These are phyloP conservation scores for Eledona agricola DNA, from an alignment of 2,888 invertebrate species.

Conservation along the genomic window DNA sequence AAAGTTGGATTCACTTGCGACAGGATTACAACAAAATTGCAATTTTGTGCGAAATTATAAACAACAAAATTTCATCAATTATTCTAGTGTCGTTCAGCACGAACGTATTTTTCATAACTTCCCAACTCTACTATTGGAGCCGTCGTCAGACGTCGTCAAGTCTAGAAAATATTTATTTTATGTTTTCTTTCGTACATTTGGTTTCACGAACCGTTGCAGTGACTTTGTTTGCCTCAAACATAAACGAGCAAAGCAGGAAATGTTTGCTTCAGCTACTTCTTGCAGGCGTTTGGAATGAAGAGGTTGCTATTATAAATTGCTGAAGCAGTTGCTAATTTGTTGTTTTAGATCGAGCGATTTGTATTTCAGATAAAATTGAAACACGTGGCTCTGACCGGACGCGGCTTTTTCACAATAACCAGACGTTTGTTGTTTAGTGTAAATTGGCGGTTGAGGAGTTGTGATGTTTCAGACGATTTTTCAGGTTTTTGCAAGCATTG, in stretches of 20 bases:
- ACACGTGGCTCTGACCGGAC: slow-evolving; percentile 46
- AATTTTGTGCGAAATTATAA: slow-evolving; percentile 69
- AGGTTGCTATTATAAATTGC: slow-evolving; percentile 63
- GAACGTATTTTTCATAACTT: slow-evolving; percentile 75
- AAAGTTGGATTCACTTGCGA: slow-evolving; percentile 69
- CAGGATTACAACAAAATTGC: slow-evolving; percentile 72
- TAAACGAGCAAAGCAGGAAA: slow-evolving; percentile 55
- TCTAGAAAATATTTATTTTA: slow-evolving; percentile 56
- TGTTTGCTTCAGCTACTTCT: slow-evolving; percentile 66
- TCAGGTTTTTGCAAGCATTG: slow-evolving; percentile 40
- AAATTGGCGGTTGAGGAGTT: slow-evolving; percentile 21
- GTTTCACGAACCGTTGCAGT: slow-evolving; percentile 53
- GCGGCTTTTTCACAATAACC: slow-evolving; percentile 48
- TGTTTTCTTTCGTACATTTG: slow-evolving; percentile 57
- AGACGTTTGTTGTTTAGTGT: slow-evolving; percentile 50
- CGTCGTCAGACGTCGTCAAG: slow-evolving; percentile 64
- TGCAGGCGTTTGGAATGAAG: slow-evolving; percentile 70
- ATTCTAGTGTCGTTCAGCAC: slow-evolving; percentile 72
- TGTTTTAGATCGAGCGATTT: slow-evolving; percentile 46
- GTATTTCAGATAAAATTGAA: slow-evolving; percentile 44
- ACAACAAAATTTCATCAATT: slow-evolving; percentile 69
- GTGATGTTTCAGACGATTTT: slow-evolving; percentile 41
- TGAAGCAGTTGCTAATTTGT: slow-evolving; percentile 17
- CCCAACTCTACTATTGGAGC: slow-evolving; percentile 73
- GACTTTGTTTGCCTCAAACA: slow-evolving; percentile 53